These are phyloP conservation scores for Heterodera schachtii DNA, from an alignment of 1,140 invertebrate species.

Conservation along the genomic window DNA sequence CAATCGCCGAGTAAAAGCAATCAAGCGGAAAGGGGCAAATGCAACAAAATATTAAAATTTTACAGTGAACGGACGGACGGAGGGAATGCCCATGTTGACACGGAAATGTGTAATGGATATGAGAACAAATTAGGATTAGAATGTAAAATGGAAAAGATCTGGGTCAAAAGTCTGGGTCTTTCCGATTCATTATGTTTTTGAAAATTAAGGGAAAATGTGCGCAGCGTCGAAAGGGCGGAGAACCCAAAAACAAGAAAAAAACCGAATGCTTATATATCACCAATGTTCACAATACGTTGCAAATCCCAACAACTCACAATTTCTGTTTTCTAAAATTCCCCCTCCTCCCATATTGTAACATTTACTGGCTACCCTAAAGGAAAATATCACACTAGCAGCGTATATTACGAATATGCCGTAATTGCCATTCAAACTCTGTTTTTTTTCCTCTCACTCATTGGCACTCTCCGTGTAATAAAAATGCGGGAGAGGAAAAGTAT, in stretches of 20 bases:
- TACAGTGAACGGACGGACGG: not conserved
- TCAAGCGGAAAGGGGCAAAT: slow-evolving; percentile 2
- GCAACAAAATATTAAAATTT: slow-evolving; percentile 5
- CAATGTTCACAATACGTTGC: too few species aligned
- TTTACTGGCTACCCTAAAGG: too few species aligned
- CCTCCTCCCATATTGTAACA: too few species aligned
- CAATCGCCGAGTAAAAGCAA: not conserved
- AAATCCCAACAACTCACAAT: too few species aligned
- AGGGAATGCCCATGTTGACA: not conserved
- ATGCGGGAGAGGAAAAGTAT: too few species aligned
- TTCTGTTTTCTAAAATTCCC: too few species aligned
- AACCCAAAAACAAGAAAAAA: not conserved
- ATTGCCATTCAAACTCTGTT: not conserved
- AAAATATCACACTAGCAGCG: too few species aligned
- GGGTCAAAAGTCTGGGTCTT: not conserved
- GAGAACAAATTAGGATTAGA: not conserved
- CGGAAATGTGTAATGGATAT: not conserved
- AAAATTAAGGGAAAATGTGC: not conserved
- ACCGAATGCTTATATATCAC: too few species aligned
- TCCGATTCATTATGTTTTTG: not conserved
- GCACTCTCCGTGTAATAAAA: not conserved
- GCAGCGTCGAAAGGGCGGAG: too few species aligned
- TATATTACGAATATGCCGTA: too few species aligned
- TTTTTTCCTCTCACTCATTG: not conserved
- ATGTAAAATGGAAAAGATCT: not conserved